phyloP scores from a whole-genome alignment of 2,888 invertebrate genomes.

The Chouioia cunea region DNA sequence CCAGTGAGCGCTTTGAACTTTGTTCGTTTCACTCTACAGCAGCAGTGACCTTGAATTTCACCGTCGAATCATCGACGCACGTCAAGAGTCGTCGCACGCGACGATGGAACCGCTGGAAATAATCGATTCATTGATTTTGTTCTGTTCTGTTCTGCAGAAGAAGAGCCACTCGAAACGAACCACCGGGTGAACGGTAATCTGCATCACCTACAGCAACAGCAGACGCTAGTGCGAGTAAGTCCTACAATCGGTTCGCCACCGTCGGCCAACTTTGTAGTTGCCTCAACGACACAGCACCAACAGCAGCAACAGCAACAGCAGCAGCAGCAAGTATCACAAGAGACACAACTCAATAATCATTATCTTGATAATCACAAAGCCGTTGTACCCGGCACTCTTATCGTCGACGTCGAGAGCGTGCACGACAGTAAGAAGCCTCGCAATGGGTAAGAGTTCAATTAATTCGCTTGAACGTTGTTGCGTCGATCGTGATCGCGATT shows the following conservation, averaged over 20 bases:
- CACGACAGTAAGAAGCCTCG: slow-evolving; percentile 65
- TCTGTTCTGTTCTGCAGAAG: too few species aligned
- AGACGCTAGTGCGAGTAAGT: slow-evolving; percentile 52
- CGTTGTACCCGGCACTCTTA: slow-evolving; percentile 34
- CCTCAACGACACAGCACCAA: background rate
- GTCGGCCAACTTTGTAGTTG: slow-evolving; percentile 56
- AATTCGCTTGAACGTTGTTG: too few species aligned
- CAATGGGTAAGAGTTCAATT: slow-evolving; percentile 59
- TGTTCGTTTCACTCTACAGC: too few species aligned
- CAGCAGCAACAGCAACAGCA: slow-evolving; percentile 5
- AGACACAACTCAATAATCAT: slow-evolving; percentile 58
- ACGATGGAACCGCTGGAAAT: too few species aligned
- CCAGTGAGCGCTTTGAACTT: too few species aligned
- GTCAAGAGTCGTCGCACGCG: too few species aligned
- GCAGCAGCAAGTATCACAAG: slow-evolving; percentile 27
- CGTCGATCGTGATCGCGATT: too few species aligned
- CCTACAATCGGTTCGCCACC: slow-evolving; percentile 63
- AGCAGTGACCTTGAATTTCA: too few species aligned
- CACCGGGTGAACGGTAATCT: slow-evolving; percentile 61
- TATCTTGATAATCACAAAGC: slow-evolving; percentile 62
- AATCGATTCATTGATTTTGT: too few species aligned
- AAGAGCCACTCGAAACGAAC: slow-evolving; percentile 63
- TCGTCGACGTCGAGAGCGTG: slow-evolving; percentile 60
- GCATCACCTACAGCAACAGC: slow-evolving; percentile 36
- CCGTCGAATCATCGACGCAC: too few species aligned